Base-by-base conservation (phyloP, 1,140 invertebrate species). In the Penaeus vannamei region DNA sequence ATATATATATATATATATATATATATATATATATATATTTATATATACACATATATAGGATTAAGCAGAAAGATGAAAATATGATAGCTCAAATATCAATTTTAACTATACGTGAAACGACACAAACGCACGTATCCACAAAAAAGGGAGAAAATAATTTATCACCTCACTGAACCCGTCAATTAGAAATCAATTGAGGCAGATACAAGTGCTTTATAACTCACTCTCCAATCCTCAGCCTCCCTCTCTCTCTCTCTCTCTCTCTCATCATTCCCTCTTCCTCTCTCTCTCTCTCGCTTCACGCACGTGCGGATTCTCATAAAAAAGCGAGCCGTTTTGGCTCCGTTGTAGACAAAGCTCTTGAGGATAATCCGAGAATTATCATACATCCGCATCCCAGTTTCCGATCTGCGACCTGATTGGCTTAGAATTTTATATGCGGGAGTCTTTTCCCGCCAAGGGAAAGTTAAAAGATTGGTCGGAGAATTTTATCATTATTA, bases 201-300 rank as follows among this genome's bases (percentile, higher is more conserved):
- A 53, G 77, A 42, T 79, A 12, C 77, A 46, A 79, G 77, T 79
- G 77, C 36, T 79, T 79, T 79, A 79, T 36, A 36, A 79, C 32
- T n/a, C 60, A 42, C 61, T 64, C 84, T 61, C 84, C 64, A 61
- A 36, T n/a, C 32, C 19, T 69, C 60, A 53, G 46, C 22, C 60
- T 26, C 84, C 64, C 26, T 32, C 62, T 26, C 64, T 42, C 77
- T 42, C 77, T 46, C 32, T 46, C 20, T 46, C 46, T 46, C 46
- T 46, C 26, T 46, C 46, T 46, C 22, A 12, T 36, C 32, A 10
- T 19, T 20, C 20, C 32, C 26, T n/a, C 26, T n/a, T 80, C 22
- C 46, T 46, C 46, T 46, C 46, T 46, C 36, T 42, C 36, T 42
- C 26, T 46, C 46, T 46, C 84, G 72, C 42, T 66, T 72, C 84